These are phyloP conservation scores for Papio anubis DNA, from an alignment of 2,113 vertebrate species.

Conservation along the genomic window DNA sequence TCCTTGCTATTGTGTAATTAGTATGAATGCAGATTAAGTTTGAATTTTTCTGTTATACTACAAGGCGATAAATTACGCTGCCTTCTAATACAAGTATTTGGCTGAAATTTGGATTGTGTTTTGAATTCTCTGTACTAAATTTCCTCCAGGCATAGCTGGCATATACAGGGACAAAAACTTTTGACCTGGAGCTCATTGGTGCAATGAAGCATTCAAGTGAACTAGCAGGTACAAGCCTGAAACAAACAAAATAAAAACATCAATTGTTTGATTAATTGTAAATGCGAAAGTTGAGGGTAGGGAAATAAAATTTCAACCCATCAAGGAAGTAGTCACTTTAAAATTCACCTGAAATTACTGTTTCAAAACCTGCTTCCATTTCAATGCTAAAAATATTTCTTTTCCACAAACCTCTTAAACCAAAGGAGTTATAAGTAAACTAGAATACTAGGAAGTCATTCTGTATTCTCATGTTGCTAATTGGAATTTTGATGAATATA, in stretches of 20 bases:
- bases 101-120: conserved; percentile 24
- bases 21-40: neutral
- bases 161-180: conserved; percentile 43
- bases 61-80: neutral
- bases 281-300: conserved; percentile 3
- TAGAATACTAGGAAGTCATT: conserved; percentile 30
- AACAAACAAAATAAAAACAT: conserved; percentile 44
- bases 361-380: neutral
- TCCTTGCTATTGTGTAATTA: neutral
- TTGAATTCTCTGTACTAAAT: conserved; percentile 36
- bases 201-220: conserved; percentile 55
- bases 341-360: conserved; percentile 36
- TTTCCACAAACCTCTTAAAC: neutral
- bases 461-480: conserved; percentile 77
- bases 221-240: conserved; percentile 38
- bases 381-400: conserved; percentile 47
- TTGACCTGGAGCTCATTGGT: conserved; percentile 53
- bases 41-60: neutral
- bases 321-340: neutral
- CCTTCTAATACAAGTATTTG: neutral
- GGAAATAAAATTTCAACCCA: conserved; percentile 18
- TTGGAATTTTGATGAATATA: conserved; percentile 82
- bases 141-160: neutral
- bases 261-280: conserved; percentile 54
- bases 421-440: neutral